Base-by-base conservation (phyloP, 2,113 vertebrate species). In the Coreoperca whiteheadi region DNA sequence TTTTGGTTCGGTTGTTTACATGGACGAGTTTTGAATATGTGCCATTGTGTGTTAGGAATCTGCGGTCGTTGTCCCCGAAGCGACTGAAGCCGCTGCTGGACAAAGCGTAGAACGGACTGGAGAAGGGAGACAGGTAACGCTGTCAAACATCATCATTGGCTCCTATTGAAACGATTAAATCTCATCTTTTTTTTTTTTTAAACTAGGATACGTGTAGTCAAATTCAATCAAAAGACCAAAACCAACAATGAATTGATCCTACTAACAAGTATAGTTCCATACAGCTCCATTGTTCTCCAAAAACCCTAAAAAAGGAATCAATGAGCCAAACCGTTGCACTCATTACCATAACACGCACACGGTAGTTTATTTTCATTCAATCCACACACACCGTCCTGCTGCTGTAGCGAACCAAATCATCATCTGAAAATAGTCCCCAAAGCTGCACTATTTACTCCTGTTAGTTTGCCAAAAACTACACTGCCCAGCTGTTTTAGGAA, bases 41-140 rank as follows among this genome's bases (percentile, higher is more conserved):
- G 16, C 82, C 64, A 7, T 61, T 83, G 73, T 59, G 34, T 67
- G 54, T 69, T 69, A 91, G 91, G 85, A 68, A 3, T 25, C 79
- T 34, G 3, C 3, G 56, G 72, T 8, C 3, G 34, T 34, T 8
- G 28, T 32, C 37, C 18, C 80, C 32, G 78, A 64, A 9, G 79
- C 72, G 23, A 21, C 59, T 7, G 79, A 74, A 76, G 79, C 34
- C 28, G 76, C 65, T 2, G 0, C 25, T 6, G 82, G 23, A 79
- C 66, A 30, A 21, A 83, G 25, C 41, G 0, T 50, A 10, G 76
- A 79, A n/a, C 59, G 12, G 32, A 30, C 80, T 0, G 66, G 14
- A 65, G 79, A 57, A 46, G 72, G 81, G 0, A 39, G 0, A 56
- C 43, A 84, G 92, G 92, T 92, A 91, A 80, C n/a, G 23, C 37